Evolutionary conservation across 30 jellyfish, hydroid and myxozoan species (phyloP).

Genomic region (Aurelia aurita): DNA sequence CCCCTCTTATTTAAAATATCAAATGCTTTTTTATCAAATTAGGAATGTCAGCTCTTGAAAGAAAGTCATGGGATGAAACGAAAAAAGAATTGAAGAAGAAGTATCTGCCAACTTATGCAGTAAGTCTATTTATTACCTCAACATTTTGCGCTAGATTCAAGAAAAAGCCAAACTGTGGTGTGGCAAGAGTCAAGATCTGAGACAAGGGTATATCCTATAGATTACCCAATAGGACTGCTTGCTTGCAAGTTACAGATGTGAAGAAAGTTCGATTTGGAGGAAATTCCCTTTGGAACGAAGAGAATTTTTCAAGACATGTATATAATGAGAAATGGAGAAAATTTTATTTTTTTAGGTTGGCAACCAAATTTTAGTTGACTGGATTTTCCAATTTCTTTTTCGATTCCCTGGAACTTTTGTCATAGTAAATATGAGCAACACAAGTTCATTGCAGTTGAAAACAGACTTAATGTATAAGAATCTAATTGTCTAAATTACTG

Average conservation of each 20-base stretch:
- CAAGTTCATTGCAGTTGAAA: neutral
- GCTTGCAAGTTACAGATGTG: too few species aligned
- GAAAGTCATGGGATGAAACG: constrained; percentile 57
- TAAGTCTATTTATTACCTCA: neutral
- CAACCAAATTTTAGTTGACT: neutral
- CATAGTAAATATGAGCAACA: neutral
- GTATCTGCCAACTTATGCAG: constrained; percentile 77
- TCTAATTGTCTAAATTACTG: too few species aligned
- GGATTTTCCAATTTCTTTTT: neutral
- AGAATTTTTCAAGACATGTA: too few species aligned
- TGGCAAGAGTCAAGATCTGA: too few species aligned
- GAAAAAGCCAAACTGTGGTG: too few species aligned
- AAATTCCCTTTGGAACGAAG: too few species aligned
- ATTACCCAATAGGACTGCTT: too few species aligned
- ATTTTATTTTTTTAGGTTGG: too few species aligned
- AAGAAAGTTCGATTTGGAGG: too few species aligned
- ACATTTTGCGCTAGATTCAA: too few species aligned
- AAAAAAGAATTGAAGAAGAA: constrained; percentile 48
- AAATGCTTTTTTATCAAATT: neutral
- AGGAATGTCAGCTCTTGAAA: constrained; percentile 79
- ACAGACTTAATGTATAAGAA: neutral
- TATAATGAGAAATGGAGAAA: too few species aligned
- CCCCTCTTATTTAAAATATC: neutral
- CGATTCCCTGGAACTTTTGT: neutral
- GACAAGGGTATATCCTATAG: too few species aligned